A percentile compares a stretch with the other conserved stretches of the same genome.
These are phyloP conservation scores for Aporrectodea caliginosa DNA, from an alignment of 1,140 invertebrate species.

Conservation along the genomic window DNA sequence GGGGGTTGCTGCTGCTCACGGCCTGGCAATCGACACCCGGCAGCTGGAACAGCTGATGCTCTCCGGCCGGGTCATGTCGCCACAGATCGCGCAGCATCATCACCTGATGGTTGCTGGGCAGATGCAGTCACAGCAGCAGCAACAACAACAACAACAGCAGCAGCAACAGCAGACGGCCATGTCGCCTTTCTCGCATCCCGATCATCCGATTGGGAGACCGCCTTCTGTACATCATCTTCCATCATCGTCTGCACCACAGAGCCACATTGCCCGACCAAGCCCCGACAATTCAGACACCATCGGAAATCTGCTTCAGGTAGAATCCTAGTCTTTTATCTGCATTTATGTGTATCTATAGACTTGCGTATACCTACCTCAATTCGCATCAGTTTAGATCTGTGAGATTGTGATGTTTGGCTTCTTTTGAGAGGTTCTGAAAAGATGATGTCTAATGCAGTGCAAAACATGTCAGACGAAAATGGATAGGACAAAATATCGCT, in stretches of 20 bases:
- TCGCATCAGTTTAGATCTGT: no score
- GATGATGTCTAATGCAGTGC: no score
- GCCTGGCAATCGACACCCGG: not conserved
- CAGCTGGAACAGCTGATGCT: not conserved
- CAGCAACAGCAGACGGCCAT: not conserved
- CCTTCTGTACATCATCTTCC: not conserved
- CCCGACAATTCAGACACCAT: not conserved
- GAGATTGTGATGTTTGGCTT: no score
- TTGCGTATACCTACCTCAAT: no score
- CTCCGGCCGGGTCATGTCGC: not conserved
- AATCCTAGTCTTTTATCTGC: no score
- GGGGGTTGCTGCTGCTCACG: not conserved
- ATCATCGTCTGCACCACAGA: not conserved
- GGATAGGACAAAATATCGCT: no score
- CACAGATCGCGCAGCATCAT: not conserved
- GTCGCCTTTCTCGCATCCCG: not conserved
- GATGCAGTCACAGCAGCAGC: not conserved
- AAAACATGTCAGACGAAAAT: no score
- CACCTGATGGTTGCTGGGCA: not conserved
- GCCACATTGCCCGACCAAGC: not conserved
- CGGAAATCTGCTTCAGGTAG: not conserved
- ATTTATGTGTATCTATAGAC: no score
- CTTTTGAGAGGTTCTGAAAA: no score
- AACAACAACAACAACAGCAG: not conserved
- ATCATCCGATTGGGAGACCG: not conserved